A percentile compares a stretch with the other conserved stretches of the same genome.
These are phyloP conservation scores for Cairina moschata DNA, from an alignment of 2,113 vertebrate genomes.

Conservation along the genomic window DNA sequence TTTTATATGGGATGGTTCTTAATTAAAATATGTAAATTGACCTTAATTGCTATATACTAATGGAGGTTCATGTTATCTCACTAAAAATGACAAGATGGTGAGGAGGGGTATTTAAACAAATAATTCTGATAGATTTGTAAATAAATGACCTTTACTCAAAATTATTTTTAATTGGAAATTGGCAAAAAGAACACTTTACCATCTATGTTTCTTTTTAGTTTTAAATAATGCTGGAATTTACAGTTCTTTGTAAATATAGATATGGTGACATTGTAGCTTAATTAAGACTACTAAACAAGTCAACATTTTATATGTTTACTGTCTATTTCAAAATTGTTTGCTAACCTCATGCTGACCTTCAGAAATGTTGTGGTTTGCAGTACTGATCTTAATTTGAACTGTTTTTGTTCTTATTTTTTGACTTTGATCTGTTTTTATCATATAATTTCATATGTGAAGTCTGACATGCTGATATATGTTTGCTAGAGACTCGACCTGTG, in stretches of 20 bases:
- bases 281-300: constrained; percentile 73
- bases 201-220: constrained; percentile 69
- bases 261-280: constrained; percentile 55
- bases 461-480: neutral
- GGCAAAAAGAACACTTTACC: constrained; percentile 74
- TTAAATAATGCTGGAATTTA: constrained; percentile 68
- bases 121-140: constrained; percentile 81
- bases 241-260: constrained; percentile 63
- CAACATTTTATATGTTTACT: constrained; percentile 68
- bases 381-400: neutral
- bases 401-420: neutral
- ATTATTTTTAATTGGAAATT: constrained; percentile 81
- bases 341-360: constrained; percentile 44
- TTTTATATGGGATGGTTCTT: constrained; percentile 91
- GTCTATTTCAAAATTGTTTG: constrained; percentile 56
- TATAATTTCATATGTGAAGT: neutral
- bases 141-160: constrained; percentile 82
- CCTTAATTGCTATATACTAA: constrained; percentile 91
- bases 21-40: constrained; percentile 94
- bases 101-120: constrained; percentile 81
- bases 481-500: neutral
- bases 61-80: constrained; percentile 87
- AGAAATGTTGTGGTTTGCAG: constrained; percentile 22
- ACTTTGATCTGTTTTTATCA: neutral
- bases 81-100: constrained; percentile 85